Base-by-base conservation (phyloP, 1,140 invertebrate genomes). In the Tetragnatha versicolor region DNA sequence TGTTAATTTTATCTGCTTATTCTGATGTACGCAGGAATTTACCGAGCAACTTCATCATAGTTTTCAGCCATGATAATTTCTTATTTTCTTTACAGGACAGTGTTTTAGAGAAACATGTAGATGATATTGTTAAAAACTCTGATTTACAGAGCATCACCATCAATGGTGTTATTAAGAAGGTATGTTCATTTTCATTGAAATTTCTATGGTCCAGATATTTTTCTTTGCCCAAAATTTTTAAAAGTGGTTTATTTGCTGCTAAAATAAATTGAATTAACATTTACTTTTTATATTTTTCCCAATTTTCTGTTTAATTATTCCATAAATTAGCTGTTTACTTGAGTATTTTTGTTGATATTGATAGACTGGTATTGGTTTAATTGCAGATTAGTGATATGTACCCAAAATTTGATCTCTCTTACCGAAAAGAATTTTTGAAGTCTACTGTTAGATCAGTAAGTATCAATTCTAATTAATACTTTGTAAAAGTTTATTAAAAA, bases 341-440 rank as follows among this genome's bases (percentile, higher is more conserved):
- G 17, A 12, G 14, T 12, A 58, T 14, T 22, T 22, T 22, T n/a
- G 25, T 22, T 20, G 27, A 12, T 22, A 22, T 58, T 29, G 27
- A 58, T 22, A 22, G 10, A n/a, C 27, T 58, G 2, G 17, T 25
- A 7, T 27, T 9, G 29, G 25, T 33, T 51, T 49, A 60, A n/a
- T 66, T 77, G 14, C 42, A 79, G 76, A 79, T 79, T 58, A 68
- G 42, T 22, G 35, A 27, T 25, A 60, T 79, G 63, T 79, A 79
- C 65, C 76, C 76, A 7, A 79, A 79, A 22, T 79, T 79, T 60
- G 76, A 79, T 33, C 69, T 79, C 10, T 53, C 49, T 1, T 79
- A 79, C 20, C 25, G 76, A 45, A 79, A 79, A n/a, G 76, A 79
- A 35, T 79, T 79, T 49, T 68, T 79, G 14, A 79, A 79, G 37